Base-by-base conservation (phyloP, 2,888 invertebrate species). In the Sphinx pinastri region DNA sequence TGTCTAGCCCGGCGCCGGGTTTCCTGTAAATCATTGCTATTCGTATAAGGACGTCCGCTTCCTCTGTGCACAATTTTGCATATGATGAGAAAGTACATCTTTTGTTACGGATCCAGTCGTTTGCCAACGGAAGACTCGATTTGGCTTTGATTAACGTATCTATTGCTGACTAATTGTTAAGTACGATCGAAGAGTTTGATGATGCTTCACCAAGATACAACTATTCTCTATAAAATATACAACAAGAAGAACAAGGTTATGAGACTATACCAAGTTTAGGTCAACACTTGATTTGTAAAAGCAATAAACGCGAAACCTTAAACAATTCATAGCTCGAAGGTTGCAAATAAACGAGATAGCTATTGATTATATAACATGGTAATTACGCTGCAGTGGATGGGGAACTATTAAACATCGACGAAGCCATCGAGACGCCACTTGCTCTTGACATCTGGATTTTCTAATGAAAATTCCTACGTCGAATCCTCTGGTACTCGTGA, bases 31-130 rank as follows among this genome's bases (percentile, higher is more conserved):
- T 79, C 77, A 77, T 76, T 78, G 79, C 81, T 80, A 80, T 82
- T 80, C 81, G 76, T 80, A 85, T 83, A 82, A 90, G 93, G 93
- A 93, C 83, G 83, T 93, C 93, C 93, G 93, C 85, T 93, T 93
- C 93, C 93, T 91, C 81, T 76, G 77, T 77, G 76, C 77, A 79
- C 73, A 80, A 81, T 87, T 90, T 87, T 87, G 84, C 89, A 91
- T 91, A 83, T 72, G 73, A 69, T 78, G 80, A 79, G 87, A 88
- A 88, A 87, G 85, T 82, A 79, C 75, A 78, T 81, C 72, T 79
- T 82, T 80, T 77, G 80, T 81, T 79, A 75, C 74, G 75, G 73
- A 74, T 73, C 77, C 75, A 75, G 79, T 81, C 76, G 81, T 85
- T 87, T 80, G 79, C 71, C 79, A 81, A 80, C 84, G 88, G 87